A percentile compares a stretch with the other conserved stretches of the same genome.
phyloP scores from a whole-genome alignment of 2,888 invertebrate species.

The Limnephilus rhombicus region DNA sequence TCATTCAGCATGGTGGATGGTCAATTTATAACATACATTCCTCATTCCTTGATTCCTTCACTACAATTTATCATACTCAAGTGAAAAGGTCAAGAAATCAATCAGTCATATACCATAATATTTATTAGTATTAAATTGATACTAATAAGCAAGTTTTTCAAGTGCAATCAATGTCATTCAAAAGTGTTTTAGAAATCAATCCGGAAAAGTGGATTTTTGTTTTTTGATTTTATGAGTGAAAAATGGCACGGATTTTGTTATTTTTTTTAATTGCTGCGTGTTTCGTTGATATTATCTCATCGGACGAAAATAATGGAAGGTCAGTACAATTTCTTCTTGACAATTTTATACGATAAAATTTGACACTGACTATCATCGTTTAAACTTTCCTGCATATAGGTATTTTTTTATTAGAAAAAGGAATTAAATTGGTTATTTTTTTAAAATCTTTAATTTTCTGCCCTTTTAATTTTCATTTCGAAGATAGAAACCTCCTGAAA shows the following conservation, averaged over 20 bases:
- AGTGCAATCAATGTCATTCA: constrained; percentile 37
- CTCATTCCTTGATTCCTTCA: neutral
- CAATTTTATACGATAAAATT: constrained; percentile 3
- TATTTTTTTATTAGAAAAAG: neutral
- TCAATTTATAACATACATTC: neutral
- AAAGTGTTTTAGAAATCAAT: constrained; percentile 13
- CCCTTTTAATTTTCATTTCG: no score
- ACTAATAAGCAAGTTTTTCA: constrained; percentile 1
- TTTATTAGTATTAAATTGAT: neutral
- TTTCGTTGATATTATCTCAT: neutral
- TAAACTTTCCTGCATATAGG: neutral
- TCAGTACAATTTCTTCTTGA: neutral
- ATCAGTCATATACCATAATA: neutral
- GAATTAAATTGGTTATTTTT: neutral
- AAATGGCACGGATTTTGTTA: neutral
- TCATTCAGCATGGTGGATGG: neutral
- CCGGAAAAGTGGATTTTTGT: neutral
- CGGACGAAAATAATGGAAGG: neutral
- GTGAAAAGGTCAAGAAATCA: constrained; percentile 50
- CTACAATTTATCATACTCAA: constrained; percentile 31
- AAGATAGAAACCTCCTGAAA: no score
- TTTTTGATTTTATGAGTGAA: neutral
- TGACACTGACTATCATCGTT: neutral
- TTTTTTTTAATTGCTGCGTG: neutral
- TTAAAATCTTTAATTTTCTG: no score